Evolutionary conservation across 2,113 vertebrate genomes (phyloP).

Genomic region (Buteo buteo): DNA sequence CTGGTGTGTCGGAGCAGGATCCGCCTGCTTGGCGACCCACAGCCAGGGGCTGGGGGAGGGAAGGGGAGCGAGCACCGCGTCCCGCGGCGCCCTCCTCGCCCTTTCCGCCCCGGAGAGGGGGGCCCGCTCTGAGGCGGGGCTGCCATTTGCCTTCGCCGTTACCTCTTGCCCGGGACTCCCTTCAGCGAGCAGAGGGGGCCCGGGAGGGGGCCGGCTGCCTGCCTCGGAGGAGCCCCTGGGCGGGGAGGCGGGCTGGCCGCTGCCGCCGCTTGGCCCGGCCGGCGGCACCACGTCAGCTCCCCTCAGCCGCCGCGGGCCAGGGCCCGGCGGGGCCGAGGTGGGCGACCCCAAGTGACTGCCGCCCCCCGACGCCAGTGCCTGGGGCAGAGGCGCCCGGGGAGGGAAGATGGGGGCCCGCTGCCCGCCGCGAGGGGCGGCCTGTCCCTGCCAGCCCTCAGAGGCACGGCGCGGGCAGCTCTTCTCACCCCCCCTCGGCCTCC

Average conservation of each 20-base stretch:
- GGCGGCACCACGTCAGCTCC: constrained; percentile 20
- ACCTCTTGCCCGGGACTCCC: not conserved
- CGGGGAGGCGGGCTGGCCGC: not conserved
- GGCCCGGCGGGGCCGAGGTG: not conserved
- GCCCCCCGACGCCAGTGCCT: not conserved
- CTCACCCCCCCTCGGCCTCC: not conserved
- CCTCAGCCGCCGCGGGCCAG: not conserved
- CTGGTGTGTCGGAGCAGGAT: not conserved
- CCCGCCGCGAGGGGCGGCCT: not conserved
- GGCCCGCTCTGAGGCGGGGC: not conserved
- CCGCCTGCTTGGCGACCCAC: not conserved
- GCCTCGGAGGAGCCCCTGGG: not conserved
- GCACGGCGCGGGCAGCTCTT: not conserved
- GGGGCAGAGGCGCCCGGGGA: too few relatives aligned
- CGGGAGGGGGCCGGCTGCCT: not conserved
- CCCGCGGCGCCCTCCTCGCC: not conserved
- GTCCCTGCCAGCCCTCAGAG: too few relatives aligned
- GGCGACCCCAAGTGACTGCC: not conserved
- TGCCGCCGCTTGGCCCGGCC: not conserved
- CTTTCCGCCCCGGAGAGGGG: not conserved
- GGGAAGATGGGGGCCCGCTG: not conserved
- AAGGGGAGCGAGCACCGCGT: not conserved
- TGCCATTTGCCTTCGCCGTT: not conserved
- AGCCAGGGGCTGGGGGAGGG: not conserved
- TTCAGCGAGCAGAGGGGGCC: not conserved